Conservation (phyloP, 2,113 vertebrate genomes). For the Urocynchramus pylzowi region DNA sequence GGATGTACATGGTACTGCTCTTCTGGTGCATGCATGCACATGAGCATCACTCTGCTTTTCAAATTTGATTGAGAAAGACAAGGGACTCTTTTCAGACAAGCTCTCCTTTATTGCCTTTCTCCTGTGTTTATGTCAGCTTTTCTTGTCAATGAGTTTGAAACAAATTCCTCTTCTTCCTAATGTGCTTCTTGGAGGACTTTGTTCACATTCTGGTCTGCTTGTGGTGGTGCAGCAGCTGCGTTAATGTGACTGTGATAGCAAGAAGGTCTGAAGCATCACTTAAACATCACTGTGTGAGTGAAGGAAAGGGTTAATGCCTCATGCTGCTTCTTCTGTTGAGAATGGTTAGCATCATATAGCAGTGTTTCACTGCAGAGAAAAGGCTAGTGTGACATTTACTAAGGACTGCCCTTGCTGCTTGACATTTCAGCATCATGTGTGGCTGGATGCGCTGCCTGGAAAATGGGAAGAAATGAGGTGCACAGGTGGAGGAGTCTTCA, state of each 20-base stretch:
- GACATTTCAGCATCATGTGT: background rate
- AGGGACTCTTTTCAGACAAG: background rate
- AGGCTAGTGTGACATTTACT: constrained; percentile 48
- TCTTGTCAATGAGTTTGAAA: background rate
- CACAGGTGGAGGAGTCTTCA: accelerated
- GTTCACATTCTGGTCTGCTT: background rate
- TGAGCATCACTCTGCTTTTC: background rate
- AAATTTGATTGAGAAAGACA: background rate
- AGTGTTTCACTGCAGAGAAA: background rate
- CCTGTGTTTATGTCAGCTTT: background rate
- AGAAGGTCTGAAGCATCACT: background rate
- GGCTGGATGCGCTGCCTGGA: background rate
- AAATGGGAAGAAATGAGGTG: background rate
- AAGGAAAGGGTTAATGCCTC: background rate
- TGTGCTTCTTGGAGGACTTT: background rate
- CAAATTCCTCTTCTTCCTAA: background rate
- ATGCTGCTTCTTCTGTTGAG: background rate
- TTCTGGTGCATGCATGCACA: background rate
- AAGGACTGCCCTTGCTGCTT: background rate
- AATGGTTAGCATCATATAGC: background rate
- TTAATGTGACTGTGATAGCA: background rate
- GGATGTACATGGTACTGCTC: accelerated
- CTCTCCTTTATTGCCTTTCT: background rate
- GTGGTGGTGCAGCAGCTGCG: background rate
- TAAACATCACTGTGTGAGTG: background rate